Evolutionary conservation across 2,113 vertebrate species (phyloP).

Genomic region (Dascyllus trimaculatus): DNA sequence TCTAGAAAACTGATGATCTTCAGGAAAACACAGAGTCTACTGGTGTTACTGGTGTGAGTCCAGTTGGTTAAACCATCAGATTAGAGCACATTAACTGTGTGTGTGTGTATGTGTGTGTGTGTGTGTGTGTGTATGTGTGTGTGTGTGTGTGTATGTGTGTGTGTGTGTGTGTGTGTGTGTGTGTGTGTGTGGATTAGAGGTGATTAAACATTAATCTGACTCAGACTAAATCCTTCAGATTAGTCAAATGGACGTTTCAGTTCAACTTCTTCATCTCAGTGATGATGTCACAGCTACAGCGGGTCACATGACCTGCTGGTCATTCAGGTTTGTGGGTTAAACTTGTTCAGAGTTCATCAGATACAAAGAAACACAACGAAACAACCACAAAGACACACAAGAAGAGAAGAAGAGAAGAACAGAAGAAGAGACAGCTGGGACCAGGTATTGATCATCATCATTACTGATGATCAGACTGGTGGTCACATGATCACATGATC

Average conservation of each 20-base stretch:
- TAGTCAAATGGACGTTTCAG: conserved; percentile 70
- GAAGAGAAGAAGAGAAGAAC: too few relatives aligned
- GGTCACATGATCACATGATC: too few relatives aligned
- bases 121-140: conserved; percentile 29
- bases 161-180: too few relatives aligned
- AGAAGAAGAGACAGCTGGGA: too few relatives aligned
- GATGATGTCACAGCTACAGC: conserved; percentile 25
- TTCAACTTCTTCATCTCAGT: conserved; percentile 65
- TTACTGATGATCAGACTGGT: too few relatives aligned
- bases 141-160: too few relatives aligned
- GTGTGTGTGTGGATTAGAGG: conserved; percentile 53
- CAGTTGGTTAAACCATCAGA: conserved; percentile 45
- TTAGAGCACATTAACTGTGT: conserved; percentile 48
- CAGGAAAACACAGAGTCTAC: background rate
- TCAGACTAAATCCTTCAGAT: conserved; percentile 72
- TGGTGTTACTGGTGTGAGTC: conserved; percentile 34
- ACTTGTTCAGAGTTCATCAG: too few relatives aligned
- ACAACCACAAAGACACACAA: too few relatives aligned
- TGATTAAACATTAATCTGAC: conserved; percentile 71
- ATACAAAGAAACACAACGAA: too few relatives aligned
- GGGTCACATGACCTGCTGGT: conserved; percentile 32
- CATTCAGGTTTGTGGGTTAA: conserved; percentile 2
- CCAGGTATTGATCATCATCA: too few relatives aligned
- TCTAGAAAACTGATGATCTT: too few relatives aligned
- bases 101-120: conserved; percentile 5